phyloP scores from a whole-genome alignment of 64 coral and sea anemone genomes.

The Catalaphyllia jardinei region DNA sequence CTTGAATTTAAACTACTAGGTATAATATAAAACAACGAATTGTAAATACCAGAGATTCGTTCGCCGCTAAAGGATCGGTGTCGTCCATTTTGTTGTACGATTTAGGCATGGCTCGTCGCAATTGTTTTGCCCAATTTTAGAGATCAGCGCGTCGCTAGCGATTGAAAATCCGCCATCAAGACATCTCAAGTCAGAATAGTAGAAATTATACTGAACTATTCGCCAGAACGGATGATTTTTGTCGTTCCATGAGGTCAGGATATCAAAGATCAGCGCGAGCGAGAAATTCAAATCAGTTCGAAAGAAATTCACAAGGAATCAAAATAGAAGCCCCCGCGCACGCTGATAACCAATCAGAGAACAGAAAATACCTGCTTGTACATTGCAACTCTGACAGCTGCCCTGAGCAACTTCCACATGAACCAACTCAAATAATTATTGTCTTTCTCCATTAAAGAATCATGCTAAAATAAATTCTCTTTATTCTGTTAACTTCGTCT shows the following conservation, averaged over 20 bases:
- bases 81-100: constrained; percentile 82
- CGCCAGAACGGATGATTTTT: constrained; percentile 7
- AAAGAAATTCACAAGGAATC: constrained; percentile 35
- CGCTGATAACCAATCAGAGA: constrained; percentile 17
- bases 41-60: constrained; percentile 96
- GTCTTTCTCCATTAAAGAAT: background rate
- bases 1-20: background rate
- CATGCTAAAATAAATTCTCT: background rate
- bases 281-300: constrained; percentile 47
- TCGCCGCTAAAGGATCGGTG: constrained; percentile 78
- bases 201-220: constrained; percentile 12
- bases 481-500: background rate
- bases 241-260: constrained; percentile 34
- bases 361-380: constrained; percentile 23
- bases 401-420: constrained; percentile 9
- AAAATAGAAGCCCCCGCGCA: constrained; percentile 50
- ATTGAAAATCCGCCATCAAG: constrained; percentile 22
- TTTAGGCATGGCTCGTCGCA: constrained; percentile 1
- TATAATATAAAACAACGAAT: constrained; percentile 32
- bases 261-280: constrained; percentile 26
- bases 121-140: background rate
- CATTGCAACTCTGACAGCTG: constrained; percentile 25
- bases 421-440: constrained; percentile 8
- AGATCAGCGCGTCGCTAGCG: background rate
- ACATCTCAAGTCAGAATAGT: constrained; percentile 1